phyloP scores from a whole-genome alignment of 2,797 vertebrate species.

The Syncerus caffer region DNA sequence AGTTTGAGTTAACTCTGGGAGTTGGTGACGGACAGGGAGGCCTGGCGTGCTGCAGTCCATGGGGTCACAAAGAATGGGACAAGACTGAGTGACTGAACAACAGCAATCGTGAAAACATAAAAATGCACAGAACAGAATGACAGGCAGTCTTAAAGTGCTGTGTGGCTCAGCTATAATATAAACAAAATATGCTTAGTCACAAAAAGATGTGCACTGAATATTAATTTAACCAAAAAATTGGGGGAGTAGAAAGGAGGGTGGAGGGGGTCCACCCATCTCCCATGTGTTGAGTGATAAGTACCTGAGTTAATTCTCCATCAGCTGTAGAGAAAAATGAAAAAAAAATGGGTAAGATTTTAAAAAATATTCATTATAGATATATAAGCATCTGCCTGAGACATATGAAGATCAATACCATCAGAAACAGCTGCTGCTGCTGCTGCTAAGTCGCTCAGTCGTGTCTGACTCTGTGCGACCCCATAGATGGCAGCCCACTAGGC shows the following conservation, averaged over 20 bases:
- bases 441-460: no score
- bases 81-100: not conserved
- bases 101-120: not conserved
- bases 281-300: not conserved
- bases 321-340: not conserved
- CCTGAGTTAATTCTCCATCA: not conserved
- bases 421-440: not conserved
- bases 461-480: no score
- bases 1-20: not conserved
- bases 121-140: not conserved
- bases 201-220: not conserved
- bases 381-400: not conserved
- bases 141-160: no score
- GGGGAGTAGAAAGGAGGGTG: not conserved
- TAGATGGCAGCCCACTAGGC: no score
- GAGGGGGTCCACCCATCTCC: no score
- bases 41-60: not conserved
- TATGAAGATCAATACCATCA: not conserved
- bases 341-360: not conserved
- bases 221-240: not conserved
- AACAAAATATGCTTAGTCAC: not conserved
- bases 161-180: not conserved
- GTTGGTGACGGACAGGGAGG: not conserved
- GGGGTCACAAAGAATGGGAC: not conserved
- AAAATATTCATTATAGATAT: not conserved